Evolutionary conservation across 2,888 invertebrate genomes (phyloP), one percentile per base, ranked within the genome.

Genomic region (Tetranychus truncatus): DNA sequence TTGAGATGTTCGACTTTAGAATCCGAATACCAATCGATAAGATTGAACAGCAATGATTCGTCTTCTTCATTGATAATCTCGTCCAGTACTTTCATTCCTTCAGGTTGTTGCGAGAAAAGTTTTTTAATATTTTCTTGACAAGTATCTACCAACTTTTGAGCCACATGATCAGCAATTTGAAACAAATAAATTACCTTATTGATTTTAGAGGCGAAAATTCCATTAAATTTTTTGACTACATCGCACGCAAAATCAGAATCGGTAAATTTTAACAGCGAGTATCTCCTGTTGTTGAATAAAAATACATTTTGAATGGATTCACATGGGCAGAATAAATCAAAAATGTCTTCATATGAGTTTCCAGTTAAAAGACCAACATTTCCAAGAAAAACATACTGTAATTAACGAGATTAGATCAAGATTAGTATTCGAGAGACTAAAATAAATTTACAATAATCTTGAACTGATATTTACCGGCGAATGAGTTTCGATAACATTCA

Each of bases 1-100:
- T 92, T 95, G 78, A 93, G 55, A 55, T 55, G 55, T 55, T 55
- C 55, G 15, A 55, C 55, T 55, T 55, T 55, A 55, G 11, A 9
- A 55, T 55, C 55, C 6, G 55, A 55, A 55, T 9, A 2, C 55
- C 55, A 55, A 7, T 55, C 55, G 6, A 55, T 55, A 9, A 55
- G 2, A 3, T 55, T 55, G 55, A 55, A 1, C 15, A 55, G 15
- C 55, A 55, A 7, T 55, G 55, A 3, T 15, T 55, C 55, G 9
- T 55, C 55, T 15, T 55, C 55, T 55, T 55, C 55, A 55, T 15
- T 55, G 9, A 55, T 55, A 15, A 55, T 55, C 15, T 55, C 55
- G 15, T 55, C 7, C 3, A 55, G 15, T 15, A 55, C 6, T 9
- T 15, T 55, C 55, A 55, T 15, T 15, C 55, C 55, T 55, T 55